Percentiles rank a stretch among this genome's conserved stretches.
phyloP scores from a whole-genome alignment of 2,113 vertebrate genomes.

The Oncorhynchus gorbuscha region DNA sequence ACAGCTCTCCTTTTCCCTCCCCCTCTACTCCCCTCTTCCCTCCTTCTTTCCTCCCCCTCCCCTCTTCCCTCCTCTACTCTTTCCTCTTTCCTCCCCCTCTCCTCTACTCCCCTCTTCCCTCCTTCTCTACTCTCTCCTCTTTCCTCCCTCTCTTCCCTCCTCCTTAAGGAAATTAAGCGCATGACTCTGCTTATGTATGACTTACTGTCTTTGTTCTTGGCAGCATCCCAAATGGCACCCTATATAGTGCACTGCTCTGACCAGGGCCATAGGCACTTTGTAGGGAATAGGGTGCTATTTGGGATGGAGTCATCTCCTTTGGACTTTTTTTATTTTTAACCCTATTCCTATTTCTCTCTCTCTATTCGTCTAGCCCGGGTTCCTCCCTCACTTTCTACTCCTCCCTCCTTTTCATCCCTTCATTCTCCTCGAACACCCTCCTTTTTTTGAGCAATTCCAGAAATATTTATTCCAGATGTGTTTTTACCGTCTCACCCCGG shows the following conservation, averaged over 20 bases:
- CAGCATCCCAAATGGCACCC: background rate
- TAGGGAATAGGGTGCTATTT: too few species aligned
- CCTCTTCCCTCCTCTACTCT: too few species aligned
- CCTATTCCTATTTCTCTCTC: slow-evolving; percentile 22
- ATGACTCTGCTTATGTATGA: slow-evolving; percentile 76
- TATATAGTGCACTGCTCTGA: too few species aligned
- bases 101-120: background rate
- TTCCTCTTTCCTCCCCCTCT: slow-evolving; percentile 3
- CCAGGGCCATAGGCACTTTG: too few species aligned
- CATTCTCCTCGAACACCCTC: too few species aligned
- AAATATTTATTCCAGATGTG: slow-evolving; percentile 55
- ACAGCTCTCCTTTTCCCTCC: background rate
- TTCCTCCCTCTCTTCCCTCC: background rate
- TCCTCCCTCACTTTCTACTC: slow-evolving; percentile 16
- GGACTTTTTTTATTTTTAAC: slow-evolving; percentile 20
- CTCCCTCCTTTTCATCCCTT: background rate
- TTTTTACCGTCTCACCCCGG: slow-evolving; percentile 8
- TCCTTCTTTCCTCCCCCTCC: background rate
- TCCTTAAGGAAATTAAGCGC: slow-evolving; percentile 75
- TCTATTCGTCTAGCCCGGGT: slow-evolving; percentile 33
- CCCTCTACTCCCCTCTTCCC: background rate
- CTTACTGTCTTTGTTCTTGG: slow-evolving; percentile 68
- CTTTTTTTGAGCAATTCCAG: background rate
- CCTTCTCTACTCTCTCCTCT: too few species aligned
- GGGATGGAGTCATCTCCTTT: slow-evolving; percentile 8